Evolutionary conservation across 2,113 vertebrate genomes (phyloP).

Genomic region (Vireo altiloquus): DNA sequence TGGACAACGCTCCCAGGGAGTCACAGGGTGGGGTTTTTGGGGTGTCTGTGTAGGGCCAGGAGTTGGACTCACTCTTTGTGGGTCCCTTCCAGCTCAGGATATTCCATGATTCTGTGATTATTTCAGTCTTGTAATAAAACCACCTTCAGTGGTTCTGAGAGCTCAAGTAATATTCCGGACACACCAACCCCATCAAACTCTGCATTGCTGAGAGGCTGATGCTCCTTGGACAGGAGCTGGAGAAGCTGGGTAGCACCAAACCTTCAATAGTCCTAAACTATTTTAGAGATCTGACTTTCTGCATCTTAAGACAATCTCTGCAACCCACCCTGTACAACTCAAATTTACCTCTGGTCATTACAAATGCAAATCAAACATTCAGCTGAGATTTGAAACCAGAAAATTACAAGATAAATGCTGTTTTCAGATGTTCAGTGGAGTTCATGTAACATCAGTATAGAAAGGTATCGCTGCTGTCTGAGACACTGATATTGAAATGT

Average conservation of each 20-base stretch:
- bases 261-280: accelerated
- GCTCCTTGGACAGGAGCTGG: neutral
- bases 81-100: neutral
- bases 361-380: neutral
- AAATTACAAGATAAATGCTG: neutral
- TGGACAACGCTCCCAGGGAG: accelerated
- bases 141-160: neutral
- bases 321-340: neutral
- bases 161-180: neutral
- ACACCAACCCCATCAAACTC: neutral
- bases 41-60: neutral
- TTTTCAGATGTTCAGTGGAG: neutral
- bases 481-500: neutral
- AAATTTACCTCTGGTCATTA: neutral
- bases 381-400: neutral
- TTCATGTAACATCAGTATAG: neutral
- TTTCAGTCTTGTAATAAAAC: neutral
- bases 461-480: neutral
- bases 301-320: neutral
- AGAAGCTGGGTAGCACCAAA: neutral
- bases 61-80: neutral
- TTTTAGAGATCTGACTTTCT: neutral
- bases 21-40: neutral
- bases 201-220: neutral
- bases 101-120: neutral